Evolutionary conservation across 2,888 invertebrate species (phyloP).

Genomic region (Polydrusus tereticollis): DNA sequence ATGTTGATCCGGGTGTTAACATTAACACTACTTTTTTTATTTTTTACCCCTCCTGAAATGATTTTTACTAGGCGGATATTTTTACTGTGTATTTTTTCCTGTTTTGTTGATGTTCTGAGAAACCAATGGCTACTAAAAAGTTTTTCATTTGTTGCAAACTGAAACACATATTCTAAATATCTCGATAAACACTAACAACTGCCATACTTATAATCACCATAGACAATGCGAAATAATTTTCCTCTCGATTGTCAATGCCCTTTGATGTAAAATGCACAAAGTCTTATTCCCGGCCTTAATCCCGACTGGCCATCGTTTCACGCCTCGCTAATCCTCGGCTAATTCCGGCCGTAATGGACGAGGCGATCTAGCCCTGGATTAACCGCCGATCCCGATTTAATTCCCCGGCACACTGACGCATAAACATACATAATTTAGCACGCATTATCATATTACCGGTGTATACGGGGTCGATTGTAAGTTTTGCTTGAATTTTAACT

Average conservation of each 20-base stretch:
- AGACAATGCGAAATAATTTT: constrained; percentile 1
- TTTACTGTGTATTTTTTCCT: too few relatives aligned
- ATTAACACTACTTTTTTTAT: too few relatives aligned
- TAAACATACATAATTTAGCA: constrained; percentile 12
- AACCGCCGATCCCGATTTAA: constrained; percentile 26
- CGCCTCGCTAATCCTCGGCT: constrained; percentile 56
- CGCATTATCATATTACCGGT: constrained; percentile 15
- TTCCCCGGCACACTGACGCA: constrained; percentile 10
- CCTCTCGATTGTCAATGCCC: not conserved
- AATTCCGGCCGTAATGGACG: constrained; percentile 49
- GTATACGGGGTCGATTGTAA: not conserved
- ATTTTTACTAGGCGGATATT: too few relatives aligned
- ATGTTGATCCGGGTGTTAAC: too few relatives aligned
- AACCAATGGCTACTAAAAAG: too few relatives aligned
- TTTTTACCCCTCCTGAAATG: too few relatives aligned
- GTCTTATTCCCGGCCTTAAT: constrained; percentile 48
- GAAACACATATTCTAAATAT: too few relatives aligned
- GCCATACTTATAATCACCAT: too few relatives aligned
- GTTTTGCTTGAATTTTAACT: not conserved
- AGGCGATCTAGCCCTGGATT: constrained; percentile 33
- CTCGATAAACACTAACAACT: too few relatives aligned
- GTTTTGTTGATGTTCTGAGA: too few relatives aligned
- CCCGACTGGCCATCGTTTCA: constrained; percentile 58
- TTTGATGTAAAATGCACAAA: constrained; percentile 60
- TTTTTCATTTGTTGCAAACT: too few relatives aligned